phyloP scores from a whole-genome alignment of 1,140 invertebrate genomes.

The Temnothorax nylanderi region DNA sequence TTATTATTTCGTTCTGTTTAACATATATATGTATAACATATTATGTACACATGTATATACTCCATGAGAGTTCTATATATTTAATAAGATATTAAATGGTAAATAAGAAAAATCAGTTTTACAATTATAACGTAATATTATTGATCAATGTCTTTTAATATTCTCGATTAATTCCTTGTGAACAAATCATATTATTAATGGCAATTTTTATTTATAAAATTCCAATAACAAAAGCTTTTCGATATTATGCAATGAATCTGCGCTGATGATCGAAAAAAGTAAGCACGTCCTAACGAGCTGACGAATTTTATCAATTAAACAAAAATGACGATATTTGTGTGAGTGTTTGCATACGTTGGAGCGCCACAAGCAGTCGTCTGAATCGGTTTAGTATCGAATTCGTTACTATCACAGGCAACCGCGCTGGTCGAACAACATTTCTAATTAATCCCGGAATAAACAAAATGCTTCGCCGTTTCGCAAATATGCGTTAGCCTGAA shows the following conservation, averaged over 20 bases:
- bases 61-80: neutral
- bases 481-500: conserved; percentile 55
- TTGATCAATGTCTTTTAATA: no score
- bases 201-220: neutral
- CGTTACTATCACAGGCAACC: conserved; percentile 28
- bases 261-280: neutral
- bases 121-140: no score
- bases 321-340: neutral
- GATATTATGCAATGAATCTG: neutral
- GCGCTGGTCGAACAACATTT: conserved; percentile 55
- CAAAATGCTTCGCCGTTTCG: conserved; percentile 62
- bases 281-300: neutral
- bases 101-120: no score
- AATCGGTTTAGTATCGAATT: conserved; percentile 63
- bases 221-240: neutral
- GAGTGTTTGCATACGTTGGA: neutral
- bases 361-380: conserved; percentile 11
- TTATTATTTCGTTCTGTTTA: conserved; percentile 27
- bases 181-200: neutral
- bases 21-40: neutral
- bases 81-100: neutral
- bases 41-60: neutral
- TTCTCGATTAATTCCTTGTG: no score
- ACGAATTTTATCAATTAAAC: conserved; percentile 25
- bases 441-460: conserved; percentile 71